These are phyloP conservation scores for Acipenser ruthenus DNA, from an alignment of 2,797 vertebrate genomes.

Conservation along the genomic window DNA sequence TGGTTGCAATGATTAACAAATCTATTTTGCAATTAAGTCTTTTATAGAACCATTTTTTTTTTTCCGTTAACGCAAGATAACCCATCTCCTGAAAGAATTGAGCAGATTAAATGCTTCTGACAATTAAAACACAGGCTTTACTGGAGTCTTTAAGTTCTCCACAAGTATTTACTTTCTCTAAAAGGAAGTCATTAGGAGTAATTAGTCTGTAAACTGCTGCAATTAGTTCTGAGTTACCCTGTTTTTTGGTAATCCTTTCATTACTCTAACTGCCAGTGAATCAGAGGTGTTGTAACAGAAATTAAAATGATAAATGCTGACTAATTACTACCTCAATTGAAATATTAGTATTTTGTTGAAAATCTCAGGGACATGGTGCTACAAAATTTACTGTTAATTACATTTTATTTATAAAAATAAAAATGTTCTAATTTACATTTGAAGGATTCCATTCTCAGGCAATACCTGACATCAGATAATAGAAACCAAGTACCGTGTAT, in stretches of 20 bases:
- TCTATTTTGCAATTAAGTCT: neutral
- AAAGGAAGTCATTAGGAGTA: slow-evolving; percentile 53
- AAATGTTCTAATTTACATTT: too few species aligned
- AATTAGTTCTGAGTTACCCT: slow-evolving; percentile 23
- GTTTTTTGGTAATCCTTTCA: neutral
- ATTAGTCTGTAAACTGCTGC: slow-evolving; percentile 44
- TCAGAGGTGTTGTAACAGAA: too few species aligned
- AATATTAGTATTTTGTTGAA: too few species aligned
- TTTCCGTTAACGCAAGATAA: slow-evolving; percentile 25
- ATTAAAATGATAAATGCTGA: too few species aligned
- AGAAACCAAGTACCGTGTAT: too few species aligned
- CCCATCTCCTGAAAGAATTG: slow-evolving; percentile 24
- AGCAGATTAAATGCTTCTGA: slow-evolving; percentile 43
- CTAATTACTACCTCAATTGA: too few species aligned
- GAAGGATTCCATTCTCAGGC: too few species aligned
- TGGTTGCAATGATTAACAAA: neutral
- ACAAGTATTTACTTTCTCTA: slow-evolving; percentile 47
- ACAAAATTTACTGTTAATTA: too few species aligned
- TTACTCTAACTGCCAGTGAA: too few species aligned
- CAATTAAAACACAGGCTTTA: slow-evolving; percentile 43
- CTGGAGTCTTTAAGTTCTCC: slow-evolving; percentile 49
- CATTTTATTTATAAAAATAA: too few species aligned
- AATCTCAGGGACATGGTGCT: too few species aligned
- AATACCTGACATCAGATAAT: too few species aligned
- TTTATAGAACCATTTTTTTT: slow-evolving; percentile 9